Base-by-base conservation (phyloP, 2,888 invertebrate species). In the Cepaea hortensis region DNA sequence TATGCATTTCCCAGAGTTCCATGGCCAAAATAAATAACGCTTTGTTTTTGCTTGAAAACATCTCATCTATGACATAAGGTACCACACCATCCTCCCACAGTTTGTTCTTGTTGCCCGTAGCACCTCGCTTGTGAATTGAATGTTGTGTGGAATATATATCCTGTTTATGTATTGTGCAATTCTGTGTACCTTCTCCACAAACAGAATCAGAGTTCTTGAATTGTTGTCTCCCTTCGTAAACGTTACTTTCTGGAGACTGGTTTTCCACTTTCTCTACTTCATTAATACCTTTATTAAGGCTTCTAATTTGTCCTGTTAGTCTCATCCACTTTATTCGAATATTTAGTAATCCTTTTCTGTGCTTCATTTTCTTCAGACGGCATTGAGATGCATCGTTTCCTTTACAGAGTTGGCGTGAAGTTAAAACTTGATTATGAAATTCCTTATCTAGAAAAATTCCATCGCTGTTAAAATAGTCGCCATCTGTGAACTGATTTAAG, bases 1-100 rank as follows among this genome's bases (percentile, higher is more conserved):
- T 99, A 93, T 97, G 97, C 95, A 99, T 99, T 95, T 99, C 99
- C 99, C 99, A 99, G 94, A 99, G 99, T 46, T 98, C 95, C 99
- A 99, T 99, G n/a, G 99, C 99, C 90, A 95, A 98, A 93, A 98
- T 98, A 96, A 99, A 99, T 76, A 99, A 95, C 0, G 98, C 98
- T 95, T 98, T 98, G 95, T 98, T 98, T 0, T 97, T 96, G 0
- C 98, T 95, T 95, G 97, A 98, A 95, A 98, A 93, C 95, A 98
- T 98, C 13, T 97, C 97, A 93, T 98, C 98, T 88, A 99, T 98
- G 95, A 98, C 98, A 94, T 98, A 99, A 0, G 99, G 99, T 89
- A 99, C 98, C 15, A 99, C 98, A 0, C 98, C 99, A 93, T 97
- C 96, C 93, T 98, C 98, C 99, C 99, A 99, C 81, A 99, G 96